These are phyloP conservation scores for Nycticryphes semicollaris DNA, from an alignment of 2,113 vertebrate genomes.

Conservation along the genomic window DNA sequence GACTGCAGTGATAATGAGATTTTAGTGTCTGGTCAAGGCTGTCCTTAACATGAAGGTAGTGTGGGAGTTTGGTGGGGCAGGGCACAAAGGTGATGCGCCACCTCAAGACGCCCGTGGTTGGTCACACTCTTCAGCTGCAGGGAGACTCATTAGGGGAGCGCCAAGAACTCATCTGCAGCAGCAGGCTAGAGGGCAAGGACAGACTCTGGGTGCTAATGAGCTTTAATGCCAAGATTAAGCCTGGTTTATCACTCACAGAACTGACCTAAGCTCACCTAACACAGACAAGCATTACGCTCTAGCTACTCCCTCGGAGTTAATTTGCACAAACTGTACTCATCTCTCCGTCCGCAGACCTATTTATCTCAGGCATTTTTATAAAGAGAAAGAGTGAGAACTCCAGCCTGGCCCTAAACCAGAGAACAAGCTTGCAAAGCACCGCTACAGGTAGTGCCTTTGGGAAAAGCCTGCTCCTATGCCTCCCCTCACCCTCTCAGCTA, in stretches of 20 bases:
- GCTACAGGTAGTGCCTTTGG: not conserved
- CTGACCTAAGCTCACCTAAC: not conserved
- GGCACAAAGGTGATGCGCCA: not conserved
- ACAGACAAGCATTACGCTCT: not conserved
- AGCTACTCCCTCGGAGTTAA: not conserved
- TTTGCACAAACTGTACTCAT: not conserved
- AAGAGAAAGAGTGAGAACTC: not conserved
- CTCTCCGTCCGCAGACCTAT: not conserved
- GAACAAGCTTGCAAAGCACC: not conserved
- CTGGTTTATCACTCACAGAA: not conserved
- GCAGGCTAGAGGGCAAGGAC: not conserved
- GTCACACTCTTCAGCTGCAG: not conserved
- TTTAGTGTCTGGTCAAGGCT: not conserved
- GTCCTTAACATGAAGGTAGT: not conserved
- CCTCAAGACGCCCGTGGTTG: not conserved
- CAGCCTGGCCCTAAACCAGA: not conserved
- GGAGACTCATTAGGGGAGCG: not conserved
- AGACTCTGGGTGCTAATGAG: not conserved
- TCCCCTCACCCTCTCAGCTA: not conserved
- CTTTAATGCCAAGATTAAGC: not conserved
- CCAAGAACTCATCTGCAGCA: not conserved
- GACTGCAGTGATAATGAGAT: not conserved
- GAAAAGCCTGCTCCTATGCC: accelerated
- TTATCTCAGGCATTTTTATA: not conserved
- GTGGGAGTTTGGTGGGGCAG: not conserved